These are phyloP conservation scores for Phrynosoma blainvillii DNA, from an alignment of 2,113 vertebrate genomes.

Conservation along the genomic window DNA sequence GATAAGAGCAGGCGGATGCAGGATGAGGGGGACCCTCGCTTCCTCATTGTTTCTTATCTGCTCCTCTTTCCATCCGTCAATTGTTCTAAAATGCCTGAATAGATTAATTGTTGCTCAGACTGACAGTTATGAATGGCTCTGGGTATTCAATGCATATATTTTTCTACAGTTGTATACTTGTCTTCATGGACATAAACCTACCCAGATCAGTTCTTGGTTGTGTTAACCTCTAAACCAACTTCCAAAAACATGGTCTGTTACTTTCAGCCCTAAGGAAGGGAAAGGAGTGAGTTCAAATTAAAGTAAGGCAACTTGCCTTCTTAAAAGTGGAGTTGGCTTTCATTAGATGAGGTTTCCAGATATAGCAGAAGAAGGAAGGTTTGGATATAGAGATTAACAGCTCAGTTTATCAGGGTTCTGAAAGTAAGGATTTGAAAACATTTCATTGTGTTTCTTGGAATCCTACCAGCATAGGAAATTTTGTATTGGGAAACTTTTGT, in stretches of 20 bases:
- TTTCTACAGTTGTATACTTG: conserved; percentile 14
- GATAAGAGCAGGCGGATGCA: conserved; percentile 6
- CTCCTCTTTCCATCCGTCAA: conserved; percentile 41
- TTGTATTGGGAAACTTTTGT: no score
- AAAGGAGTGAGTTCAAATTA: no score
- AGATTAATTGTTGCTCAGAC: conserved; percentile 12
- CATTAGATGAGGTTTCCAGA: no score
- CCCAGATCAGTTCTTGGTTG: neutral
- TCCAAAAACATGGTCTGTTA: neutral
- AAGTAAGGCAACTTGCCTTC: no score
- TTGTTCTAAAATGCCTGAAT: conserved; percentile 29
- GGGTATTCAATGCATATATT: neutral
- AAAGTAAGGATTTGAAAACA: no score
- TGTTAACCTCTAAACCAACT: neutral
- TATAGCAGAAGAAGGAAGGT: no score
- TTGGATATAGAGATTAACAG: no score
- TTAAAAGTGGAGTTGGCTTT: no score
- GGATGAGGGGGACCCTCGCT: neutral
- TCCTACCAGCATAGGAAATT: no score
- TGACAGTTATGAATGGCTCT: conserved; percentile 12
- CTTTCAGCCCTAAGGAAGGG: neutral
- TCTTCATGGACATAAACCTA: neutral
- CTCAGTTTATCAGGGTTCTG: no score
- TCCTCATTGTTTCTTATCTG: conserved; percentile 25
- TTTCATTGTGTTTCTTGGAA: no score